These are phyloP conservation scores for Otus scops DNA, from an alignment of 2,797 vertebrate species.

Conservation along the genomic window DNA sequence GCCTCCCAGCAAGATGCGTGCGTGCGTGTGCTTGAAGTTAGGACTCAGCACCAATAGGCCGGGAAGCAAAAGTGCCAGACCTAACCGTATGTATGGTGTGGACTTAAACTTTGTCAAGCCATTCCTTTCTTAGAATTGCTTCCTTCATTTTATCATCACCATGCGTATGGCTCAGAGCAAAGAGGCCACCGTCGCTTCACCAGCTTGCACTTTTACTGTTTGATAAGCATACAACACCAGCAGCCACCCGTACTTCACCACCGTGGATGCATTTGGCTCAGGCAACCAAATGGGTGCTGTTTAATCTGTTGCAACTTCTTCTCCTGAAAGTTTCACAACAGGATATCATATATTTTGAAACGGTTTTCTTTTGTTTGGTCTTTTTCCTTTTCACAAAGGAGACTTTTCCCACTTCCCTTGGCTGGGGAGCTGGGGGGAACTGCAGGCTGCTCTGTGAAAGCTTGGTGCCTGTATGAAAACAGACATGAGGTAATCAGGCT, in stretches of 20 bases:
- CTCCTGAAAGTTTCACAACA: not conserved
- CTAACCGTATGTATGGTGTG: accelerated
- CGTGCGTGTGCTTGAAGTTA: not conserved
- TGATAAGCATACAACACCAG: accelerated
- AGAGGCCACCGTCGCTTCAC: accelerated
- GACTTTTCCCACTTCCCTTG: not conserved
- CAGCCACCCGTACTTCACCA: not conserved
- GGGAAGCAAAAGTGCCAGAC: not conserved
- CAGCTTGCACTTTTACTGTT: too few species aligned
- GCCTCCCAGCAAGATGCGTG: not conserved
- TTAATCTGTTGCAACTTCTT: not conserved
- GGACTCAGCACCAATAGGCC: not conserved
- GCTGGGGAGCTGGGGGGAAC: conserved; percentile 4
- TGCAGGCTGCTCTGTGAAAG: not conserved
- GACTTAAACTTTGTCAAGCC: not conserved
- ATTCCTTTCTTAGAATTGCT: not conserved
- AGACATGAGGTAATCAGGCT: conserved; percentile 53
- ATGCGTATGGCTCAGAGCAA: accelerated
- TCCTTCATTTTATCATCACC: not conserved
- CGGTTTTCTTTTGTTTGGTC: conserved; percentile 2
- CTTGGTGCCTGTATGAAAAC: not conserved
- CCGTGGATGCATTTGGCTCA: not conserved
- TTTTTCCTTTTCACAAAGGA: conserved; percentile 23
- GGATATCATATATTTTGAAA: not conserved
- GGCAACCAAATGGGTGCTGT: not conserved